Percentiles rank a stretch among this genome's conserved stretches.
Evolutionary conservation across 2,113 vertebrate genomes (phyloP).

Genomic region (Perccottus glenii): DNA sequence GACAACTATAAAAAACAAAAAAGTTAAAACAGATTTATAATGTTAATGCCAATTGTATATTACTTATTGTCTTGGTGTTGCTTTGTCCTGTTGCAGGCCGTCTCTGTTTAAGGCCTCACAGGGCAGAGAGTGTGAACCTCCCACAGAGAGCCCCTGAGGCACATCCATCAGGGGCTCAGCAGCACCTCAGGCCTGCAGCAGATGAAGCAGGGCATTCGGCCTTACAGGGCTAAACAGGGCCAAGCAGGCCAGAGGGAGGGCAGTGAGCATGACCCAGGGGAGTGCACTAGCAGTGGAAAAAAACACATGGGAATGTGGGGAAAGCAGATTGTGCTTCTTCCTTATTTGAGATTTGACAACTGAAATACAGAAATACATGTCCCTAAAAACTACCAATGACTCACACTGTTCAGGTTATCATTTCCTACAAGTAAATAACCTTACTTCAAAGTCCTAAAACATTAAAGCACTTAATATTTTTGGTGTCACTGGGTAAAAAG

Average conservation of each 20-base stretch:
- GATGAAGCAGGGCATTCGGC: constrained; percentile 21
- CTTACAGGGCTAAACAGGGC: constrained; percentile 32
- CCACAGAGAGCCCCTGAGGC: constrained; percentile 43
- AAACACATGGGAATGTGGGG: not conserved
- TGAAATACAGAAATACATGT: not conserved
- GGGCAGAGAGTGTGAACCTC: constrained; percentile 34
- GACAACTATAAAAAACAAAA: no score
- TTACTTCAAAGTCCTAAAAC: no score
- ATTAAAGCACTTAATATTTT: not conserved
- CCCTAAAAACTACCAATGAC: not conserved
- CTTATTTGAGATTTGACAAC: constrained; percentile 4
- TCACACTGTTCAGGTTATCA: no score
- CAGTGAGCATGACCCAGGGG: constrained; percentile 17
- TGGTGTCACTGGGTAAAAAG: no score
- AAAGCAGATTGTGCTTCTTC: constrained; percentile 2
- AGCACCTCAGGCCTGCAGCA: constrained; percentile 38
- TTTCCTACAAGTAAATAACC: no score
- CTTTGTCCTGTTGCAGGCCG: constrained; percentile 2
- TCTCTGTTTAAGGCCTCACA: constrained; percentile 19
- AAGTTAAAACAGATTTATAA: no score
- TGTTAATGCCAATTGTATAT: no score
- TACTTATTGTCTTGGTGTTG: not conserved
- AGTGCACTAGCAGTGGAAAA: constrained; percentile 1
- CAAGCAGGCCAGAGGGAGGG: constrained; percentile 37
- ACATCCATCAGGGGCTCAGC: constrained; percentile 61